Base-by-base conservation (phyloP, 1,140 invertebrate genomes). In the Lethocerus indicus region DNA sequence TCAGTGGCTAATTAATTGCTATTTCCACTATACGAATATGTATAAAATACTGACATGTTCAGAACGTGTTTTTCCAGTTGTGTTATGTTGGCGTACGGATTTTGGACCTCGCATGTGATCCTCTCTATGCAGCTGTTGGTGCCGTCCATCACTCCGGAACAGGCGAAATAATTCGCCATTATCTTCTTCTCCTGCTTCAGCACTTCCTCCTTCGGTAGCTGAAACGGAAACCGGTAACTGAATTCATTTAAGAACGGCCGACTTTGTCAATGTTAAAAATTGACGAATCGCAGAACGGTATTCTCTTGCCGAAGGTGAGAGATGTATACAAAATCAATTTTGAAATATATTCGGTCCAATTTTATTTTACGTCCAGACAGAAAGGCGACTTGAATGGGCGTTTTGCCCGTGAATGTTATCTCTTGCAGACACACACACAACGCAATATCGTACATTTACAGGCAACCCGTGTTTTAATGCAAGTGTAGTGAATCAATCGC, bases 111-210 rank as follows among this genome's bases (percentile, higher is more conserved):
- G 26, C 52, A 53, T 13, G 47, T 27, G 7, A 53, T n/a, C 25
- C 52, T 26, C 36, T 53, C 47, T n/a, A 53, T 25, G 25, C 52
- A 53, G 21, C n/a, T 14, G 40, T 46, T 48, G 27, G 14, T 25
- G 12, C 23, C 24, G 1, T 16, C 21, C 2, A 24, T 13, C 21
- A 46, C 24, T 1, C 47, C 46, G 12, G 42, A 46, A 32, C 52
- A 53, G 14, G 29, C 21, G 12, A 53, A 28, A 25, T 53, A 53
- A 23, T 32, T 46, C 13, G 52, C 52, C 14, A 49, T 18, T 16
- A 53, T 16, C 18, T 37, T 37, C 40, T 47, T 53, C 24, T 53
- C 52, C 32, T 53, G 45, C 14, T 43, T 37, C 20, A 36, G 20
- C 9, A 52, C 51, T 40, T 48, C 28, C 7, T 47, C 45, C 36